A percentile compares a stretch with the other conserved stretches of the same genome.
These are phyloP conservation scores for Eupithecia subumbrata DNA, from an alignment of 2,888 invertebrate genomes.

Conservation along the genomic window DNA sequence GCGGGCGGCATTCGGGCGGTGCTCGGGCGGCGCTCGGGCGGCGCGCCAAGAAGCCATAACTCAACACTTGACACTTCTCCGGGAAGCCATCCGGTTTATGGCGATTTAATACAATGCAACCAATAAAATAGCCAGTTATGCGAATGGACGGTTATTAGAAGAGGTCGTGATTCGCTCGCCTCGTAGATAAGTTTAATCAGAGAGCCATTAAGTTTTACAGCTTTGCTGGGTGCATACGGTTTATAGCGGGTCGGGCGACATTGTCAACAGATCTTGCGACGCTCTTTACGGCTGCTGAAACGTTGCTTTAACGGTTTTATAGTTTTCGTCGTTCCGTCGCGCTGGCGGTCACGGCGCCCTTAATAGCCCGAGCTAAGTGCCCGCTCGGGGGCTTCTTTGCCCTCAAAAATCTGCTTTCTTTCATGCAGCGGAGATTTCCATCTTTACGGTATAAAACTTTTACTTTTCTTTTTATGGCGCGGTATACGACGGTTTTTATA, in stretches of 20 bases:
- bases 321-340: conserved; percentile 82
- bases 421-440: conserved; percentile 75
- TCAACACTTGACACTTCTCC: conserved; percentile 53
- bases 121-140: conserved; percentile 54
- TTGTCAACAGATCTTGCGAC: conserved; percentile 84
- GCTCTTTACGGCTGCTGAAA: conserved; percentile 83
- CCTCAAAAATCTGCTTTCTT: conserved; percentile 78
- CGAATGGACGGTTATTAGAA: conserved; percentile 67
- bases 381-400: conserved; percentile 76
- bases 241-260: conserved; percentile 80
- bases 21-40: conserved; percentile 48
- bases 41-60: conserved; percentile 61
- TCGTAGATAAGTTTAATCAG: conserved; percentile 82
- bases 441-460: conserved; percentile 76
- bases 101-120: conserved; percentile 56
- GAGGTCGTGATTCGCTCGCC: conserved; percentile 71
- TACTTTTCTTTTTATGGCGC: conserved; percentile 63
- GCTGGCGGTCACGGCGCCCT: conserved; percentile 79
- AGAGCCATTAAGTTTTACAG: conserved; percentile 81
- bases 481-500: conserved; percentile 44
- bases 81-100: conserved; percentile 51
- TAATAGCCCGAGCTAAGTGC: conserved; percentile 82
- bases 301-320: conserved; percentile 84
- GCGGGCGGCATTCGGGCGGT: conserved; percentile 20
- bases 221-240: conserved; percentile 80